Conservation (phyloP, 1,140 invertebrate genomes). For the Drosophila pruinosa region DNA sequence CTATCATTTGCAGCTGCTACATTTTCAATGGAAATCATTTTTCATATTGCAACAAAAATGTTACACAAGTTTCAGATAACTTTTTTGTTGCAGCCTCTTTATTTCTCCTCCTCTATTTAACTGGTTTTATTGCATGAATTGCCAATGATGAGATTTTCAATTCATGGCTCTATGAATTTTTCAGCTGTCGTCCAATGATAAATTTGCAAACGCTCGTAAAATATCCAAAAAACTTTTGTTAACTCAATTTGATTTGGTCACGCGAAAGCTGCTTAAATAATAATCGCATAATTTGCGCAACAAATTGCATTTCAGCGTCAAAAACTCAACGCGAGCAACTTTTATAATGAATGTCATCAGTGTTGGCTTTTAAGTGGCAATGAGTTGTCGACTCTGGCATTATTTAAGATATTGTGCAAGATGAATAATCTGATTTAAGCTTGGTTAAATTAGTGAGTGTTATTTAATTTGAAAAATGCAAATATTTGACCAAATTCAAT, state of each 20-base stretch:
- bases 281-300: neutral
- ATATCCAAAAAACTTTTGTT: neutral
- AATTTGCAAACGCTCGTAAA: neutral
- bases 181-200: conserved; percentile 10
- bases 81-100: neutral
- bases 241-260: conserved; percentile 18
- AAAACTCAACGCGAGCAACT: conserved; percentile 12
- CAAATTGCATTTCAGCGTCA: neutral
- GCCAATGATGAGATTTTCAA: conserved; percentile 9
- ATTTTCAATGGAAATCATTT: conserved; percentile 10
- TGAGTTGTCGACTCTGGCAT: neutral
- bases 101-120: neutral
- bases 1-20: conserved; percentile 19
- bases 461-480: neutral
- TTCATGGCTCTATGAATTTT: conserved; percentile 30
- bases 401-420: neutral
- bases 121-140: conserved; percentile 15
- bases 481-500: neutral
- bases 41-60: neutral
- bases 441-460: neutral
- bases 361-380: conserved; percentile 28
- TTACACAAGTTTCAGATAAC: neutral
- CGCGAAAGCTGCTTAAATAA: conserved; percentile 37
- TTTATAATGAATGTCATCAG: conserved; percentile 27
- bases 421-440: neutral